phyloP scores from a whole-genome alignment of 1,140 invertebrate genomes.

The Drosophila pseudoobscura region DNA sequence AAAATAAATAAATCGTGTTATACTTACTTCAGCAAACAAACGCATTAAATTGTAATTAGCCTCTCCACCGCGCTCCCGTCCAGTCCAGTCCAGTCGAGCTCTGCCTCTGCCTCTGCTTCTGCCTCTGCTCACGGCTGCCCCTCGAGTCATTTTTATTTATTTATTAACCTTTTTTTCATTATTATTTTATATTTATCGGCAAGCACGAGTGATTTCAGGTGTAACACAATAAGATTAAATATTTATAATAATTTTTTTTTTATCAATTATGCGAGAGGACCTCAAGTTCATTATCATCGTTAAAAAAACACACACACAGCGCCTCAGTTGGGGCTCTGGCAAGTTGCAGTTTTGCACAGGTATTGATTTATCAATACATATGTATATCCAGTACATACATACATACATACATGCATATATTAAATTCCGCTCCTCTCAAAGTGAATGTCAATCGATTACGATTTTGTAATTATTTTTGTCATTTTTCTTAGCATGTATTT shows the following conservation, averaged over 20 bases:
- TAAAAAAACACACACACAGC: slow-evolving; percentile 37
- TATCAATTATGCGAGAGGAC: slow-evolving; percentile 62
- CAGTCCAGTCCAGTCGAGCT: not conserved
- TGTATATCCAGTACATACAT: slow-evolving; percentile 12
- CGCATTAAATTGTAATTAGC: slow-evolving; percentile 77
- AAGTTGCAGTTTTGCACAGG: slow-evolving; percentile 7
- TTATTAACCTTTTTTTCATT: slow-evolving; percentile 65
- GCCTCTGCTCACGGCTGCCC: slow-evolving; percentile 3
- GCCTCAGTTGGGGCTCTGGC: slow-evolving; percentile 35
- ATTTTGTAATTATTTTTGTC: slow-evolving; percentile 21
- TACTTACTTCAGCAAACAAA: slow-evolving; percentile 60
- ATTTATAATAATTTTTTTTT: slow-evolving; percentile 49
- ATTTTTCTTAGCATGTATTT: slow-evolving; percentile 7
- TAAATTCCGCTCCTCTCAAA: slow-evolving; percentile 50
- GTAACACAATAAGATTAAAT: slow-evolving; percentile 36
- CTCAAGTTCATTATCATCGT: slow-evolving; percentile 81
- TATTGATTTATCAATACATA: slow-evolving; percentile 22
- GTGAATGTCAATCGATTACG: slow-evolving; percentile 57
- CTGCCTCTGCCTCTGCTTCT: not conserved
- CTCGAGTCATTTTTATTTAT: slow-evolving; percentile 58
- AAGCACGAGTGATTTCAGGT: slow-evolving; percentile 49
- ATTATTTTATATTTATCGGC: slow-evolving; percentile 66
- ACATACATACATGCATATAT: slow-evolving; percentile 10
- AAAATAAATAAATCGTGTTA: slow-evolving; percentile 52
- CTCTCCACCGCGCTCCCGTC: slow-evolving; percentile 30